Base-by-base conservation (phyloP, 1,140 invertebrate genomes). In the Scaptomyza hsui region DNA sequence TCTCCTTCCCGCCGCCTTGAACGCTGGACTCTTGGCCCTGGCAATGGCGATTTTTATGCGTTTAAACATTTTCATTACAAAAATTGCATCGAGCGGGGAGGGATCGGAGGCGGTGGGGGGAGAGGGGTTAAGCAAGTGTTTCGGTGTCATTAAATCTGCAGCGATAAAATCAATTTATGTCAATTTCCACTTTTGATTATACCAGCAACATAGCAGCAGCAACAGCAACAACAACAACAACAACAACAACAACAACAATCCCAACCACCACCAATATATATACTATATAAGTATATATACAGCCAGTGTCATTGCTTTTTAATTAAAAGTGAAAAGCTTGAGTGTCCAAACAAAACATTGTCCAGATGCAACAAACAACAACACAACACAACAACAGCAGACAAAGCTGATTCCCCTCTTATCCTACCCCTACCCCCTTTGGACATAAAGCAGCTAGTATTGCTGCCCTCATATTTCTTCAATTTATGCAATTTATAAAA, bases 401-500 rank as follows among this genome's bases (percentile, higher is more conserved):
- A 64, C 63, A 80, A 65, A 64, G 62, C 52, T 44, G 35, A 18
- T 24, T 35, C 47, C 44, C 35, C 19, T 1, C 35, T 12, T 18
- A 5, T 1, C 26, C 24, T 7, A 24, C 32, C 15, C 13, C 35
- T 7, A 24, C n/a, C 21, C 7, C 39, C 1, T 10, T n/a, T n/a
- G n/a, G n/a, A n/a, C n/a, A n/a, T n/a, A n/a, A n/a, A n/a, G n/a
- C n/a, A n/a, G 45, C n/a, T n/a, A n/a, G 12, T 37, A n/a, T n/a
- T n/a, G 2, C 56, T 68, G 75, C 62, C 59, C 82, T 88, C 71
- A 63, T 75, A 72, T 82, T 78, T 77, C 78, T 82, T 82, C 78
- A 86, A 86, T 86, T 86, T 86, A 86, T 86, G 78, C 81, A 86
- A 86, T 86, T 86, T 86, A 86, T 86, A 86, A 88, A 86, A 86